These are phyloP conservation scores for Colius striatus DNA, from an alignment of 2,113 vertebrate genomes.

Conservation along the genomic window DNA sequence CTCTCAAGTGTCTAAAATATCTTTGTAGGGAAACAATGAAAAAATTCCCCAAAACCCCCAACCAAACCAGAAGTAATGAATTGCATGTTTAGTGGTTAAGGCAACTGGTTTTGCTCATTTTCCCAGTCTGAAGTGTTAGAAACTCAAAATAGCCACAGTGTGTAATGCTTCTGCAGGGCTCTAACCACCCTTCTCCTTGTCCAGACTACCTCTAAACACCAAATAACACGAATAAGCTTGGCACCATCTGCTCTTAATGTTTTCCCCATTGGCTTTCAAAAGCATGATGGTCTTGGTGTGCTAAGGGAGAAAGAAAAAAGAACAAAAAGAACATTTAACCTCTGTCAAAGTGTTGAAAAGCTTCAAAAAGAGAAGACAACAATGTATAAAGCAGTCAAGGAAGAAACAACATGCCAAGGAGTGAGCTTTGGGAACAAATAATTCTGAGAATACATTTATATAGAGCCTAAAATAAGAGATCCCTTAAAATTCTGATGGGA, in stretches of 20 bases:
- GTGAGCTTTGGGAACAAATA: not conserved
- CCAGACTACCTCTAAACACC: conserved; percentile 64
- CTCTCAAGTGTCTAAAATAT: not conserved
- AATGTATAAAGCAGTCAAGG: not conserved
- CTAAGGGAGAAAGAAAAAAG: conserved; percentile 73
- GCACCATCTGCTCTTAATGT: conserved; percentile 79
- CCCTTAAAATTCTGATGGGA: not conserved
- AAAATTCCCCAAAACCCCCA: not conserved
- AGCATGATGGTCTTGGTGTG: conserved; percentile 93
- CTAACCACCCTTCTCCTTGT: conserved; percentile 59
- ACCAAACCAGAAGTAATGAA: not conserved
- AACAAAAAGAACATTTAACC: not conserved
- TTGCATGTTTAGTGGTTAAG: not conserved
- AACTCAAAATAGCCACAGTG: conserved; percentile 36
- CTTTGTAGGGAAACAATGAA: not conserved
- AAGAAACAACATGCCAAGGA: not conserved
- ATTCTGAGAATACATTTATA: not conserved
- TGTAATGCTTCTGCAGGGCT: conserved; percentile 41
- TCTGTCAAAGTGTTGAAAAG: not conserved
- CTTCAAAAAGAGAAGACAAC: not conserved
- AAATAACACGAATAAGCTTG: conserved; percentile 58
- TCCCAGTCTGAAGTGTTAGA: conserved; percentile 47
- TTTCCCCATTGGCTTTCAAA: conserved; percentile 91
- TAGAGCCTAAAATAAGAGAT: not conserved
- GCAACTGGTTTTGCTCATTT: conserved; percentile 3